Base-by-base conservation (phyloP, 2,797 vertebrate species). In the Tinamus major region DNA sequence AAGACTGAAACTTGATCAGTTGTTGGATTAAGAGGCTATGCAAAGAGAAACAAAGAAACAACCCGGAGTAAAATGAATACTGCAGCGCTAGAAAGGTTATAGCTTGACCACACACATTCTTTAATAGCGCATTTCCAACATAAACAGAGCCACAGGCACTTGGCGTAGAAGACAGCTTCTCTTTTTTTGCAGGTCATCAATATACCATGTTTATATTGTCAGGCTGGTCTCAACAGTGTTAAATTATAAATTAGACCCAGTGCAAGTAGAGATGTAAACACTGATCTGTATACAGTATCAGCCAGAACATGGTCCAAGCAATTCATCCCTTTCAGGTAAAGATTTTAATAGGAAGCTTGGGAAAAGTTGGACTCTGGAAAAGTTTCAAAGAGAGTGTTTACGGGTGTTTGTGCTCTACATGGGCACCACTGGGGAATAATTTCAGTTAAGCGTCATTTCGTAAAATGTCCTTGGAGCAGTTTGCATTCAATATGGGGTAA, bases 311-410 rank as follows among this genome's bases (percentile, higher is more conserved):
- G 13, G 23, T 42, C 41, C 84, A 39, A 63, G 62, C 41, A 70
- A 94, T 95, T 91, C 83, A 84, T 88, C 20, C 81, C 62, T 82
- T 84, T 90, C 92, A 94, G 94, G 85, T 92, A 94, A 86, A 79
- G 92, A 79, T 81, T 93, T 96, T 91, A 93, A 94, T 88, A 87
- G 85, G 91, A 94, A 90, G 49, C 83, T 87, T 95, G 90, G 87
- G 93, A 90, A 94, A 95, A 89, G 48, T 64, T 81, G 88, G 74
- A 64, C 67, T 96, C 95, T 92, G 94, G 93, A 96, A 96, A 94
- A 97, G 74, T 97, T 97, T 96, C 31, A 92, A 95, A 97, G 69
- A 87, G 96, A 96, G 89, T 79, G 85, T 92, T 97, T 96, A 93
- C 97, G 94, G 87, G 92, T 96, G 93, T 79, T 96, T 96, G 91